Evolutionary conservation across 2,888 invertebrate species (phyloP), one percentile per base, ranked within the genome.

Genomic region (Amphipyra tragopoginis): DNA sequence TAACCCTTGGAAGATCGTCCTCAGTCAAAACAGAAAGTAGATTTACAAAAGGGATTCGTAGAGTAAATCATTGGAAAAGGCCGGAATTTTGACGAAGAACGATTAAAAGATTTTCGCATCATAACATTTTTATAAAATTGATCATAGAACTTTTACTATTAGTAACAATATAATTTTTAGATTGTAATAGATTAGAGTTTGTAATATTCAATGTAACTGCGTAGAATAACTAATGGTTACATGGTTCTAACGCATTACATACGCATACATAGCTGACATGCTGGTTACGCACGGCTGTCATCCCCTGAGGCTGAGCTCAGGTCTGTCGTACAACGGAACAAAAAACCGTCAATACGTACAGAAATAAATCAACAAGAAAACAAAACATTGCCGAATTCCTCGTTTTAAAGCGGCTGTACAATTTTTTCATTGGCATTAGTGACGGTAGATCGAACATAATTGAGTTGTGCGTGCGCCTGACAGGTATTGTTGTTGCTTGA

Each of bases 371-470:
- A 50, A 57, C 44, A 66, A 64, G 48, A 60, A 71, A 65, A 61
- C 63, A 75, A 60, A 68, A 61, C 39, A 60, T 63, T 71, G 69
- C 77, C 76, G 66, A 80, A 77, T 70, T 66, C 63, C 53, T 43
- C 57, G 62, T 67, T 75, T 77, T 68, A 75, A 79, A 77, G 38
- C 56, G 69, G 26, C 56, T 59, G 65, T 67, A 69, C 67, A 76
- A 75, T 69, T 76, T 82, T 83, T 81, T 79, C 80, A 82, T 79
- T 77, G 80, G 79, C 77, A 82, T 87, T 84, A 86, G 72, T 84
- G 64, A 75, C 82, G 84, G 82, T 72, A 80, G 81, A 82, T 79
- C 79, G 86, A 77, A 81, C 84, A 72, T 88, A 86, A 86, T 87
- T 87, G 88, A 84, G 80, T 79, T 70, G 78, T 83, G 86, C 69